phyloP scores from a whole-genome alignment of 2,113 vertebrate species.

The Rhinogobius similis region DNA sequence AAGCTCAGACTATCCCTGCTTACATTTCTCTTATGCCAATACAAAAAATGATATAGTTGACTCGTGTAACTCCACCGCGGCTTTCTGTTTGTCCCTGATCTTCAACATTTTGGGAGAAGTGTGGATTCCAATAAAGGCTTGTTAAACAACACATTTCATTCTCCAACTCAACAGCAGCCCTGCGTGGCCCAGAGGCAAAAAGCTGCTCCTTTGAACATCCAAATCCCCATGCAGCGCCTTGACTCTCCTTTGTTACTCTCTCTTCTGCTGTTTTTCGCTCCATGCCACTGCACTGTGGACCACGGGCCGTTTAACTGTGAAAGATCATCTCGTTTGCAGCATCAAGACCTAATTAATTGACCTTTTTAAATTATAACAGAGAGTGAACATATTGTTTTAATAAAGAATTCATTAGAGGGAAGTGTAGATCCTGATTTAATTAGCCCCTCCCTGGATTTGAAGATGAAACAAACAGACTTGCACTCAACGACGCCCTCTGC shows the following conservation, averaged over 20 bases:
- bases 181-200: constrained; percentile 66
- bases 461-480: constrained; percentile 41
- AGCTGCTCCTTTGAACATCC: constrained; percentile 71
- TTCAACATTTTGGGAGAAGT: constrained; percentile 63
- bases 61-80: constrained; percentile 51
- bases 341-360: constrained; percentile 57
- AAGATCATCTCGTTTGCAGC: constrained; percentile 61
- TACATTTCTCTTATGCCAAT: constrained; percentile 40
- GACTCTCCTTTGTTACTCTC: constrained; percentile 71
- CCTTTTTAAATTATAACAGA: constrained; percentile 46
- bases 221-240: constrained; percentile 64
- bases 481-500: constrained; percentile 60
- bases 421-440: constrained; percentile 50
- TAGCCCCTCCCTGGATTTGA: constrained; percentile 53
- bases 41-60: constrained; percentile 43
- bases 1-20: constrained; percentile 46
- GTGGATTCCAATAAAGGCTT: constrained; percentile 73
- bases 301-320: constrained; percentile 55
- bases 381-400: constrained; percentile 60
- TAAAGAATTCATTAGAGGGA: constrained; percentile 63
- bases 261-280: constrained; percentile 47
- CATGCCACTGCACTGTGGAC: constrained; percentile 31
- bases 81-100: constrained; percentile 71
- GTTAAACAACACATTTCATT: constrained; percentile 72
- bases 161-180: constrained; percentile 61